Conservation (phyloP, 1,140 invertebrate genomes). For the Diabrotica virgifera region DNA sequence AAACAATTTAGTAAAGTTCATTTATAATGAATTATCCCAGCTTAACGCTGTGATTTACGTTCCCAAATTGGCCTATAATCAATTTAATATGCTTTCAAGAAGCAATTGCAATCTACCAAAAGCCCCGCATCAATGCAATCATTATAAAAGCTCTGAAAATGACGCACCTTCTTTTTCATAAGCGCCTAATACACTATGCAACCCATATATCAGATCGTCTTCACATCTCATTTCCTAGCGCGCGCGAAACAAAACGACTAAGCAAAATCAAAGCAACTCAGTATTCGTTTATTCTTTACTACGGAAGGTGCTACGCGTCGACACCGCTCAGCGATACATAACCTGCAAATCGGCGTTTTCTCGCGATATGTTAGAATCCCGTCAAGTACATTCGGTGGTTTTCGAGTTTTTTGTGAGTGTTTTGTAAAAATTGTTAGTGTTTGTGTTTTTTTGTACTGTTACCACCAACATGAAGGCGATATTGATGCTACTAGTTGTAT, state of each 20-base stretch:
- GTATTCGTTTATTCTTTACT: constrained; percentile 11
- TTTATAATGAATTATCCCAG: too few species aligned
- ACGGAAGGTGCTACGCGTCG: constrained; percentile 17
- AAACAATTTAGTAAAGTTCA: too few species aligned
- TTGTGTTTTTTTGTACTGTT: not conserved
- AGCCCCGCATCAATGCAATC: constrained; percentile 16
- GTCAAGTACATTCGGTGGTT: too few species aligned
- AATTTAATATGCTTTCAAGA: not conserved
- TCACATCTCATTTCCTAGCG: constrained; percentile 8
- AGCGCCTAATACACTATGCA: constrained; percentile 20
- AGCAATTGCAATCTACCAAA: constrained; percentile 10
- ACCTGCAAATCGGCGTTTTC: constrained; percentile 17
- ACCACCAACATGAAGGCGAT: constrained; percentile 9
- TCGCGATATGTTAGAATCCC: not conserved
- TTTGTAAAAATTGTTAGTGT: not conserved
- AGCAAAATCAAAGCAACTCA: constrained; percentile 3
- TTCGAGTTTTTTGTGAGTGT: not conserved
- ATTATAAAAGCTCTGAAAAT: constrained; percentile 12
- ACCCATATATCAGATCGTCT: constrained; percentile 20
- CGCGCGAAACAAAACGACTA: not conserved
- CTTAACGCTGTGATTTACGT: too few species aligned
- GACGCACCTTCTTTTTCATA: constrained; percentile 7
- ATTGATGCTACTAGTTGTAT: constrained; percentile 7
- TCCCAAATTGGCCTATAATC: not conserved
- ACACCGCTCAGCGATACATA: not conserved